Base-by-base conservation (phyloP, 2,888 invertebrate genomes). In the Monopis laevigella region DNA sequence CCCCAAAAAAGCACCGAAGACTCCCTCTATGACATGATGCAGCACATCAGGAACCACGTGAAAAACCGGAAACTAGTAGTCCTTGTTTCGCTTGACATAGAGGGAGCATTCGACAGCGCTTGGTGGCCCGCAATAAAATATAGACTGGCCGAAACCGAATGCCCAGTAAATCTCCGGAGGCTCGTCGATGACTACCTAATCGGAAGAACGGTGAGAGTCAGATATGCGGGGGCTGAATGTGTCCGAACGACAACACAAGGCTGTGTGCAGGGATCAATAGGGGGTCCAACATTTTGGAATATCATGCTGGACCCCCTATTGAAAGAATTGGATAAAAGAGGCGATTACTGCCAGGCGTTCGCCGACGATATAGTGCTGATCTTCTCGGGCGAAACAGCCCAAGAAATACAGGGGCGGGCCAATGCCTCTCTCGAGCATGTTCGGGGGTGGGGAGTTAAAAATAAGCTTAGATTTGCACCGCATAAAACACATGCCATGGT, bases 51-150 rank as follows among this genome's bases (percentile, higher is more conserved):
- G 10, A 6, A 8, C 1, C 35, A 44, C 8, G 1, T 48, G 1
- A 6, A 34, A 2, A 7, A 21, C 5, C 48, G 43, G 21, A 39
- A 45, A 16, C 26, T 49, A 1, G 42, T 45, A 0, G 28, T 36
- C 0, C 0, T 50, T 5, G 30, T 53, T 2, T 51, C 51, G 2
- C 29, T 52, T n/a, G n/a, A n/a, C n/a, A n/a, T n/a, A n/a, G n/a
- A n/a, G n/a, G 27, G 51, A 51, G 57, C 55, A 13, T 58, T 59
- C 28, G 56, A 58, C 32, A 50, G 45, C 38, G 55, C 55, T 1
- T 57, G 54, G 55, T 56, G 55, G 55, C 55, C 54, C 2, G 39
- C 41, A 2, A 43, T 53, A 2, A 43, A 40, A 27, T 1, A 17
- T 1, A 40, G 46, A 17, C 39, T 52, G 29, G 41, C 45, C 2